Conservation (phyloP, 2,888 invertebrate genomes). For the Mesorhabditis sp. region DNA sequence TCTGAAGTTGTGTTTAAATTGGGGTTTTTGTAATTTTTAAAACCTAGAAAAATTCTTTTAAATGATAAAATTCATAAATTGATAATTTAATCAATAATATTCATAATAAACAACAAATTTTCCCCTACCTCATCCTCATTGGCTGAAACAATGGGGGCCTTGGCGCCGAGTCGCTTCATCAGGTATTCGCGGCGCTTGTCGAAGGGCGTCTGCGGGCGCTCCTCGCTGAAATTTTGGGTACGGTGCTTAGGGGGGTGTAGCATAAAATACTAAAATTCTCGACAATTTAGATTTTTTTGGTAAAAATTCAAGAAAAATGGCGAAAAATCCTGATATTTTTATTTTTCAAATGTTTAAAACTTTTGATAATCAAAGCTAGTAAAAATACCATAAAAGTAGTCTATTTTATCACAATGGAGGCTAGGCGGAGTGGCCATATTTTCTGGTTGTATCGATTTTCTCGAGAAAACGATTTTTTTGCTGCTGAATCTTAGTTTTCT, state of each 20-base stretch:
- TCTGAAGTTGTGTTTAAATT: slow-evolving; percentile 1
- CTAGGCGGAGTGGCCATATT: no score
- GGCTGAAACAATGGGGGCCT: background rate
- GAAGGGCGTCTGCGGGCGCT: slow-evolving; percentile 12
- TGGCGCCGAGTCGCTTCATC: slow-evolving; percentile 21
- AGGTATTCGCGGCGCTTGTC: slow-evolving; percentile 17
- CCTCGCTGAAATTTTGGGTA: background rate
- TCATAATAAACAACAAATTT: background rate
- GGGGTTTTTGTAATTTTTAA: background rate
- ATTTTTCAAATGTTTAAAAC: no score
- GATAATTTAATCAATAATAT: no score
- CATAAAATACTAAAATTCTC: background rate
- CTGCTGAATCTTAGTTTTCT: slow-evolving; percentile 21
- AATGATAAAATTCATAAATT: no score
- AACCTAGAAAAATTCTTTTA: no score
- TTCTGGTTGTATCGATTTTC: background rate
- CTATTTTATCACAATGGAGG: no score
- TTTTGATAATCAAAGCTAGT: no score
- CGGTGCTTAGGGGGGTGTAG: background rate
- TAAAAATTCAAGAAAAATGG: slow-evolving; percentile 8
- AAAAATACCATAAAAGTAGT: no score
- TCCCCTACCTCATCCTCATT: slow-evolving; percentile 1
- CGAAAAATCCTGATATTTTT: background rate
- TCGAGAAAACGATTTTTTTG: slow-evolving; percentile 17
- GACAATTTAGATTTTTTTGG: background rate